Evolutionary conservation across 2,888 invertebrate species (phyloP).

Genomic region (Caenorhabditis parvicauda): DNA sequence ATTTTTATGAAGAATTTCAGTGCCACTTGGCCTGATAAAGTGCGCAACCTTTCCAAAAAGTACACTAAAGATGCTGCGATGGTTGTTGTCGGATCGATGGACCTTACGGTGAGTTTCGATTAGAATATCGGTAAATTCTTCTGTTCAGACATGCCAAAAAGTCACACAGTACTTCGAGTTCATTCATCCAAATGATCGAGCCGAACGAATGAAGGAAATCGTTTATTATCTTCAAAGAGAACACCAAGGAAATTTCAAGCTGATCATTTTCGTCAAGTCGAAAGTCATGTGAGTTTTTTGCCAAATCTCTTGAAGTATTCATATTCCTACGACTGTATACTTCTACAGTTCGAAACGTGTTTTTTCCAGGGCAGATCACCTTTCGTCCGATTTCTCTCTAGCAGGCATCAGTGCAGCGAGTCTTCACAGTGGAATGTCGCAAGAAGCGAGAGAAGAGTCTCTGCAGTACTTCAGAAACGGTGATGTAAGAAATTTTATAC

Average conservation of each 20-base stretch:
- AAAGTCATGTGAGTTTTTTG: too few species aligned
- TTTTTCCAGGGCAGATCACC: constrained; percentile 83
- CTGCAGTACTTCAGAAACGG: constrained; percentile 68
- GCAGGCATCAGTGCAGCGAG: constrained; percentile 75
- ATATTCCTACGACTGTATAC: too few species aligned
- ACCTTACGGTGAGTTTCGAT: constrained; percentile 71
- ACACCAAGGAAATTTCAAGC: not conserved
- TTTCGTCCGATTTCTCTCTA: too few species aligned
- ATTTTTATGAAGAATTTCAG: too few species aligned
- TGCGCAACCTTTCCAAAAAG: constrained; percentile 78
- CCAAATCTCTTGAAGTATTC: too few species aligned
- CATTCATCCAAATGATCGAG: constrained; percentile 67
- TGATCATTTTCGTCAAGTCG: too few species aligned
- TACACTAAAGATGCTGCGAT: constrained; percentile 88
- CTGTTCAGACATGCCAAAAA: constrained; percentile 75
- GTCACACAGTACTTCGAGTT: constrained; percentile 80
- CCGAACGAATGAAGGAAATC: constrained; percentile 22
- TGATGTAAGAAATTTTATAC: not conserved
- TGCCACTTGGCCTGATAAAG: constrained; percentile 90
- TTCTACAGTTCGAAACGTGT: too few species aligned
- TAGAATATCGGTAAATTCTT: not conserved
- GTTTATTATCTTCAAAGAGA: too few species aligned
- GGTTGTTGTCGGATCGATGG: constrained; percentile 80
- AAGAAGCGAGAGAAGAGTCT: constrained; percentile 71
- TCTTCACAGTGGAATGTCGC: constrained; percentile 86